Percentiles rank a stretch among this genome's conserved stretches.
These are phyloP conservation scores for Rosalia funebris DNA, from an alignment of 2,888 invertebrate genomes.

Conservation along the genomic window DNA sequence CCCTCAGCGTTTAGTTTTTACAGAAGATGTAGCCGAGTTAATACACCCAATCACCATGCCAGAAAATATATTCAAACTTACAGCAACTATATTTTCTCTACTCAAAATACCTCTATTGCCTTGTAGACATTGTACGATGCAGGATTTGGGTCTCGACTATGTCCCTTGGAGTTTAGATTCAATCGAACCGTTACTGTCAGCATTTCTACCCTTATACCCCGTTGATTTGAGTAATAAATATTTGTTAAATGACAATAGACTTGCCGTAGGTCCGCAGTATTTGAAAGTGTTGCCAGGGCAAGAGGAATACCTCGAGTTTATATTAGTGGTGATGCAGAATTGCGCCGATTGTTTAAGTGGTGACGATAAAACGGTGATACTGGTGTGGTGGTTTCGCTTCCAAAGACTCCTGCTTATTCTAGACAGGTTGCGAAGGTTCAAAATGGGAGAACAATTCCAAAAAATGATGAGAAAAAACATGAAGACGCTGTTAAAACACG, in stretches of 20 bases:
- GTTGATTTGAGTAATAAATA: slow-evolving; percentile 56
- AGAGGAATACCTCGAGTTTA: slow-evolving; percentile 69
- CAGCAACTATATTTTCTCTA: slow-evolving; percentile 68
- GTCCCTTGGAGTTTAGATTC: slow-evolving; percentile 66
- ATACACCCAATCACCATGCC: slow-evolving; percentile 74
- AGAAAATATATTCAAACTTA: slow-evolving; percentile 70
- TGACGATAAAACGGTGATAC: slow-evolving; percentile 67
- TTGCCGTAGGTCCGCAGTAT: slow-evolving; percentile 71
- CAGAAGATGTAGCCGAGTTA: slow-evolving; percentile 73
- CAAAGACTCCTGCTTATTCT: slow-evolving; percentile 68
- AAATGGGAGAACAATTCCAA: slow-evolving; percentile 60
- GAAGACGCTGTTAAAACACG: slow-evolving; percentile 68
- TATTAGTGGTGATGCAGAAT: slow-evolving; percentile 66
- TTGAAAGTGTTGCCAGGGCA: slow-evolving; percentile 70
- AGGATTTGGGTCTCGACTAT: slow-evolving; percentile 61
- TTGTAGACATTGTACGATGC: slow-evolving; percentile 63
- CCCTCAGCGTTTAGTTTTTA: slow-evolving; percentile 74
- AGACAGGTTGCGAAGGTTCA: slow-evolving; percentile 63
- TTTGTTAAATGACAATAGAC: slow-evolving; percentile 62
- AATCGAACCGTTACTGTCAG: slow-evolving; percentile 65
- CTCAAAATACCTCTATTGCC: slow-evolving; percentile 70
- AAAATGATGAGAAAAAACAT: slow-evolving; percentile 67
- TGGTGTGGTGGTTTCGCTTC: slow-evolving; percentile 73
- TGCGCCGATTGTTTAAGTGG: slow-evolving; percentile 65
- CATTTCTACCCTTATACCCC: slow-evolving; percentile 58